Conservation (phyloP, 92 coral and sea anemone genomes). For the Epizoanthus rinbou region DNA sequence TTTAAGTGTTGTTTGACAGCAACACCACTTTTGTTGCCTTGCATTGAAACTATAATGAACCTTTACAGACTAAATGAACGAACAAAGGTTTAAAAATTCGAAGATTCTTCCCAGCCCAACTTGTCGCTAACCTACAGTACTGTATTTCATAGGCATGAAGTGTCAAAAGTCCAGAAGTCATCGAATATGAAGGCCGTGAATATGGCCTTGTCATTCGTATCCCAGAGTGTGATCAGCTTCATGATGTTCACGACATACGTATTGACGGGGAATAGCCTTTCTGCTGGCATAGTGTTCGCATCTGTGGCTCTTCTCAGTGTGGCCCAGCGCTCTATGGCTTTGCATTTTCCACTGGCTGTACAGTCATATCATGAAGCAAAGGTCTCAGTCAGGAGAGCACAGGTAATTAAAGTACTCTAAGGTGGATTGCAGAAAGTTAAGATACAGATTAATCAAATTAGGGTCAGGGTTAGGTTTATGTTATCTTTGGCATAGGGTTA, state of each 20-base stretch:
- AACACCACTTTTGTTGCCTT: no score
- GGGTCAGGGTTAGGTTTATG: no score
- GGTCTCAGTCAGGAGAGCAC: conserved; percentile 67
- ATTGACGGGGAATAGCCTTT: conserved; percentile 73
- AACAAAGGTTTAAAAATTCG: no score
- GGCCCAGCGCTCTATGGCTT: conserved; percentile 59
- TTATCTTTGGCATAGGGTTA: no score
- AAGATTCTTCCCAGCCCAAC: not conserved
- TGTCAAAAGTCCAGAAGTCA: conserved; percentile 61
- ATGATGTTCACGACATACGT: conserved; percentile 74
- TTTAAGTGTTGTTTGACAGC: no score
- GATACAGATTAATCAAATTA: no score
- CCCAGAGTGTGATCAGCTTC: conserved; percentile 65
- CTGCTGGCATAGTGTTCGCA: conserved; percentile 81
- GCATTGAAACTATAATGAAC: no score
- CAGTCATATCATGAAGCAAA: conserved; percentile 62
- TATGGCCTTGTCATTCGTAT: conserved; percentile 66
- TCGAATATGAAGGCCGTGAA: conserved; percentile 72
- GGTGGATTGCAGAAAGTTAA: no score
- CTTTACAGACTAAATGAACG: no score
- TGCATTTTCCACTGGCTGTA: conserved; percentile 69
- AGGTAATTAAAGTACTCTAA: conserved; percentile 53
- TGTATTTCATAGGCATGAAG: conserved; percentile 63
- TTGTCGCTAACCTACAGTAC: not conserved
- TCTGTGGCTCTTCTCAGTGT: conserved; percentile 71